Evolutionary conservation across 2,888 invertebrate genomes (phyloP).

Genomic region (Lydus trimaculatus): DNA sequence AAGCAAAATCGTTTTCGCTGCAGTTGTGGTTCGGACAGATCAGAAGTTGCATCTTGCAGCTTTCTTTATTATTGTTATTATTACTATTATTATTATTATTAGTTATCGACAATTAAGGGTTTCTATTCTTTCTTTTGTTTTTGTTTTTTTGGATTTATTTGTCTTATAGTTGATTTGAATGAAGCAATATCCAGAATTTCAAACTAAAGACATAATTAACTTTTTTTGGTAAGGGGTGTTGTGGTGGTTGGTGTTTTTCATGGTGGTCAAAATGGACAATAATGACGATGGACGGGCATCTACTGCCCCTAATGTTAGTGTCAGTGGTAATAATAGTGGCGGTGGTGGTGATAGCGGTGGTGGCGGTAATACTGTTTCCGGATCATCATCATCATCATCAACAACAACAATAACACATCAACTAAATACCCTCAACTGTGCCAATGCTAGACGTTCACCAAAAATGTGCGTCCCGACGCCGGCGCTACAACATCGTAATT

Average conservation of each 20-base stretch:
- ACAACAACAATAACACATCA: conserved; percentile 23
- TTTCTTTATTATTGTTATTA: conserved; percentile 9
- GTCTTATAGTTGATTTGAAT: conserved; percentile 5
- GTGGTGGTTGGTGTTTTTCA: conserved; percentile 33
- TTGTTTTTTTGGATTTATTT: conserved; percentile 16
- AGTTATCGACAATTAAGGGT: not conserved
- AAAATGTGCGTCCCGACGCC: conserved; percentile 47
- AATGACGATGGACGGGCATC: conserved; percentile 44
- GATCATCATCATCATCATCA: conserved; percentile 32
- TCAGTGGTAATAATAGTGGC: conserved; percentile 32
- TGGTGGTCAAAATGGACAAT: conserved; percentile 50
- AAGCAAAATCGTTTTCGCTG: conserved; percentile 56
- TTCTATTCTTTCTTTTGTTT: not conserved
- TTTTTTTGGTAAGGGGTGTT: conserved; percentile 9
- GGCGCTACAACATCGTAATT: conserved; percentile 56
- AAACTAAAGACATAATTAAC: conserved; percentile 15
- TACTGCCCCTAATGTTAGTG: conserved; percentile 36
- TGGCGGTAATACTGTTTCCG: conserved; percentile 31
- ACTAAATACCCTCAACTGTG: conserved; percentile 43
- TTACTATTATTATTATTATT: conserved; percentile 10
- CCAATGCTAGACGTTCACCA: conserved; percentile 52
- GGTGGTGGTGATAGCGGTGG: conserved; percentile 18
- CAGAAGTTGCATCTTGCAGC: conserved; percentile 48
- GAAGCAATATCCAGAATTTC: not conserved
- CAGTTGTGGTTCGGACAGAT: conserved; percentile 53